Conservation (phyloP, 1,140 invertebrate genomes). For the Zaprionus ghesquierei region DNA sequence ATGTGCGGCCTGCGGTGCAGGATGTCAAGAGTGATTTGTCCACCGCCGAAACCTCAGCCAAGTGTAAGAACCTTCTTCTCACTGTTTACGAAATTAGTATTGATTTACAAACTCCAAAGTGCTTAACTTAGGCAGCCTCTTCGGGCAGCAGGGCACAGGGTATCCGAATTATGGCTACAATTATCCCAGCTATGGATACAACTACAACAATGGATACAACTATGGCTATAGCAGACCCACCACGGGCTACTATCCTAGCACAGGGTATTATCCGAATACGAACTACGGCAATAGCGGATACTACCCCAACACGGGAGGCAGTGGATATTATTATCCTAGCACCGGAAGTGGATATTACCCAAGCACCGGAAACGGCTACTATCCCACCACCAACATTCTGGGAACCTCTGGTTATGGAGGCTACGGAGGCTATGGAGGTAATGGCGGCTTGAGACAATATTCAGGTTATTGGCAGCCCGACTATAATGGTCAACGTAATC, state of each 20-base stretch:
- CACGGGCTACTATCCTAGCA: constrained; percentile 37
- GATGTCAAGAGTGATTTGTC: constrained; percentile 48
- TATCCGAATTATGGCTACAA: constrained; percentile 59
- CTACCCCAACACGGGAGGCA: constrained; percentile 43
- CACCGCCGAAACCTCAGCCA: constrained; percentile 69
- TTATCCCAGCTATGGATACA: constrained; percentile 23
- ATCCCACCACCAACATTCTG: constrained; percentile 72
- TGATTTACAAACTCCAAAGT: constrained; percentile 33
- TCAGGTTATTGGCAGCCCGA: constrained; percentile 81
- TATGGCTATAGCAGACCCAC: constrained; percentile 39
- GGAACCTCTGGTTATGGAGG: constrained; percentile 72
- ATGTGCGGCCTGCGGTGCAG: constrained; percentile 15
- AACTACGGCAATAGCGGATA: constrained; percentile 31
- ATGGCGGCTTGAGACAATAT: constrained; percentile 82
- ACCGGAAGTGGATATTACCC: constrained; percentile 22
- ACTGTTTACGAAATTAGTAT: background rate
- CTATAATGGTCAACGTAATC: constrained; percentile 75
- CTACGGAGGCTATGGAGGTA: constrained; percentile 83
- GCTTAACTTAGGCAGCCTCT: constrained; percentile 62
- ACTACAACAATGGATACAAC: background rate
- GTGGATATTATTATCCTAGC: constrained; percentile 42
- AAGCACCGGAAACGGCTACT: constrained; percentile 42
- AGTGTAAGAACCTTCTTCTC: constrained; percentile 45
- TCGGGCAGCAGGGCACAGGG: constrained; percentile 33
- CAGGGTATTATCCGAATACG: constrained; percentile 33